A percentile compares a stretch with the other conserved stretches of the same genome.
Conservation (phyloP, 2,888 invertebrate genomes). For the Apamea epomidion region DNA sequence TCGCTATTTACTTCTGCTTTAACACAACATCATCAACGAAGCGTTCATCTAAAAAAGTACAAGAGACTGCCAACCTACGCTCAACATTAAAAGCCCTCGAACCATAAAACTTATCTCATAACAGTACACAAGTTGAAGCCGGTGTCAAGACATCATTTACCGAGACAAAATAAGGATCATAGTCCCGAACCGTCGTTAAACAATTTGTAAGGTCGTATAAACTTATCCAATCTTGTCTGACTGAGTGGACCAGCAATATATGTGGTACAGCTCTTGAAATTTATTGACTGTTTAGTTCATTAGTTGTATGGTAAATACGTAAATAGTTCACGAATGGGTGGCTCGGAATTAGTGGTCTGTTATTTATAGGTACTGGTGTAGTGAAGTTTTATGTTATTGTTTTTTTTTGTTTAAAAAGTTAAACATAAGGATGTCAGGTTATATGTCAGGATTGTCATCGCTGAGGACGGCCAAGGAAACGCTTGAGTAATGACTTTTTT, state of each 20-base stretch:
- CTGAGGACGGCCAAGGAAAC: no score
- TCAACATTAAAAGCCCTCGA: slow-evolving; percentile 51
- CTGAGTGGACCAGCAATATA: slow-evolving; percentile 64
- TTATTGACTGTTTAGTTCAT: slow-evolving; percentile 75
- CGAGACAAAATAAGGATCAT: slow-evolving; percentile 71
- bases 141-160: slow-evolving; percentile 72
- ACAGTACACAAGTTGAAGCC: slow-evolving; percentile 52
- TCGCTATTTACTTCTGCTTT: neutral
- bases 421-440: neutral
- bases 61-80: slow-evolving; percentile 21
- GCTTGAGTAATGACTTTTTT: no score
- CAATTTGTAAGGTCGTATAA: slow-evolving; percentile 82
- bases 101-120: slow-evolving; percentile 65
- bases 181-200: slow-evolving; percentile 73
- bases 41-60: neutral
- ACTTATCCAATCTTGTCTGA: slow-evolving; percentile 82
- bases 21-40: neutral
- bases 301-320: slow-evolving; percentile 50
- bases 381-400: neutral
- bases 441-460: no score
- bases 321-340: slow-evolving; percentile 43
- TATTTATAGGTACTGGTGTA: slow-evolving; percentile 7
- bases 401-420: neutral
- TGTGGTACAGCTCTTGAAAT: slow-evolving; percentile 67
- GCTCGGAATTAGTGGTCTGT: slow-evolving; percentile 11